Evolutionary conservation across 2,113 vertebrate species (phyloP).

Genomic region (Balaeniceps rex): DNA sequence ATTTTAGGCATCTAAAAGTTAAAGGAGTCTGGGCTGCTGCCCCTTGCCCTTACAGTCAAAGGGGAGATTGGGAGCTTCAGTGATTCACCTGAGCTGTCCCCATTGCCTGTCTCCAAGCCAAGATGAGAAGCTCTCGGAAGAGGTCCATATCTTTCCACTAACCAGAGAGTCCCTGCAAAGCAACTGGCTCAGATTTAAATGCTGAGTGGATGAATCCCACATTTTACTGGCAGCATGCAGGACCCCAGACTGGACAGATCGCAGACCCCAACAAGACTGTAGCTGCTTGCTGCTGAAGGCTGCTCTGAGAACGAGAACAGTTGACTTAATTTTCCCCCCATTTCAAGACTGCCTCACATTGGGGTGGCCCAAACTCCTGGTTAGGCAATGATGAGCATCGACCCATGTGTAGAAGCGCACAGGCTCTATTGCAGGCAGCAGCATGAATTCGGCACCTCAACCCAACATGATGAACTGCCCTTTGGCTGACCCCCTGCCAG

Average conservation of each 20-base stretch:
- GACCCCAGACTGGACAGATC: not conserved
- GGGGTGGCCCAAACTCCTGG: not conserved
- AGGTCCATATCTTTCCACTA: not conserved
- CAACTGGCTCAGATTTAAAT: not conserved
- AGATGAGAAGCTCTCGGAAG: not conserved
- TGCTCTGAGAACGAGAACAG: not conserved
- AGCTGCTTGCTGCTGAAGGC: not conserved
- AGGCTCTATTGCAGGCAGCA: not conserved
- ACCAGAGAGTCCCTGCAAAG: not conserved
- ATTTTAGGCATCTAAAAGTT: not conserved
- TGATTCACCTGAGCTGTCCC: not conserved
- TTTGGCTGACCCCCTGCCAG: not conserved
- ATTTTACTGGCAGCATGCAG: not conserved
- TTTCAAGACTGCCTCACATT: not conserved
- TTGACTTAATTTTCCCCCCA: not conserved
- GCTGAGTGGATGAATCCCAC: not conserved
- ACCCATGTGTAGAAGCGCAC: fast-evolving
- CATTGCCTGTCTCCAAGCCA: not conserved
- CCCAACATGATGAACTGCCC: fast-evolving
- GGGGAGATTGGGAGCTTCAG: not conserved
- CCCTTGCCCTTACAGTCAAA: not conserved
- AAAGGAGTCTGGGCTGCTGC: not conserved
- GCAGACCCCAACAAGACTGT: not conserved
- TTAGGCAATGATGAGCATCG: not conserved
- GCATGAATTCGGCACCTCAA: fast-evolving